phyloP scores from a whole-genome alignment of 2,797 vertebrate species.

The Monodelphis domestica region DNA sequence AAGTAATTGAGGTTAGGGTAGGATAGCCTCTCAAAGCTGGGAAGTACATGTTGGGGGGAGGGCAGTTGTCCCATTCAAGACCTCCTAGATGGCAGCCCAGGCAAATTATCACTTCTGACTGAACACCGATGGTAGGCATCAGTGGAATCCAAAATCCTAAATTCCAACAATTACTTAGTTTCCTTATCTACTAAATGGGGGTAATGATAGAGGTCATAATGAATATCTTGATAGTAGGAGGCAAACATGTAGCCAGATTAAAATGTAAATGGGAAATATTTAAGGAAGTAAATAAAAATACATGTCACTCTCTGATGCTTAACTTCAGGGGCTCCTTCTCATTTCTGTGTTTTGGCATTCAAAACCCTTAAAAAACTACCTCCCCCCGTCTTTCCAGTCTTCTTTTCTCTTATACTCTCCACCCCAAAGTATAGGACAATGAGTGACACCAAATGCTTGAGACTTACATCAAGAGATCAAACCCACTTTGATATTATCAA shows the following conservation, averaged over 20 bases:
- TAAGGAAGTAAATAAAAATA: not conserved
- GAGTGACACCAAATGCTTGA: not conserved
- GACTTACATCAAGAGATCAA: not conserved
- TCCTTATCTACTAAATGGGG: not conserved
- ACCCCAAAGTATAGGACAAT: not conserved
- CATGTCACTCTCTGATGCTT: not conserved
- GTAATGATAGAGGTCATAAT: not conserved
- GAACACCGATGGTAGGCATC: not conserved
- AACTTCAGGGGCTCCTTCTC: not conserved
- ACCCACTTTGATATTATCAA: not conserved
- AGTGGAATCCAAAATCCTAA: not conserved
- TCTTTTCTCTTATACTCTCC: not conserved
- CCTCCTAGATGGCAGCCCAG: not conserved
- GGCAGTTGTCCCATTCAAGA: not conserved
- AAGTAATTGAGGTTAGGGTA: not conserved
- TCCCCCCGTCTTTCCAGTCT: not conserved
- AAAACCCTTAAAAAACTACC: not conserved
- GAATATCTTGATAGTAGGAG: not conserved
- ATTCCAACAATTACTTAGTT: not conserved
- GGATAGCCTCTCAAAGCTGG: not conserved
- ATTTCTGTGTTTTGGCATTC: not conserved
- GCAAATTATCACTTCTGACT: not conserved
- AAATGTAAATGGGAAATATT: not conserved
- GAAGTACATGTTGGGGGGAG: too few species aligned
- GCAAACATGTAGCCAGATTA: not conserved